phyloP scores from a whole-genome alignment of 2,888 invertebrate species.

The Brachynemurus nebulosus region DNA sequence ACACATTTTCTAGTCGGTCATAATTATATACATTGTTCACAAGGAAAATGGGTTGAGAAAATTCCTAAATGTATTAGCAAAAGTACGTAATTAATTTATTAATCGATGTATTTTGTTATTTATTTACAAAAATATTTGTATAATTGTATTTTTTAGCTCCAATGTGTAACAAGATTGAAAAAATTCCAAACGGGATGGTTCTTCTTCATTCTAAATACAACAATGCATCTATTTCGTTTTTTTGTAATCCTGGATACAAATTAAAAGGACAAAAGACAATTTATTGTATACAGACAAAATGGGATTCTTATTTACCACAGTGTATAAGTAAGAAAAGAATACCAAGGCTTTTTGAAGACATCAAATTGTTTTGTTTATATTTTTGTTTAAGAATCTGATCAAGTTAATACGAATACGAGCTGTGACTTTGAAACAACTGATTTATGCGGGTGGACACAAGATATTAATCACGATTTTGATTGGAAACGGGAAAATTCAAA shows the following conservation, averaged over 20 bases:
- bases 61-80: not conserved
- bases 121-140: too few relatives aligned
- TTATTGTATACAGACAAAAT: conserved; percentile 57
- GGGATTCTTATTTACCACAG: conserved; percentile 53
- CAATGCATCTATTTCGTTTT: not conserved
- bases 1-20: not conserved
- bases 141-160: conserved; percentile 2
- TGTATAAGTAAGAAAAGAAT: conserved; percentile 52
- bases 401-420: conserved; percentile 29
- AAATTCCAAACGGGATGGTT: not conserved
- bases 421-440: conserved; percentile 55
- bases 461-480: conserved; percentile 54
- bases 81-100: not conserved
- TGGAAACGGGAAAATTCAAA: conserved; percentile 52
- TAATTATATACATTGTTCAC: not conserved
- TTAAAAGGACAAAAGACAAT: conserved; percentile 43
- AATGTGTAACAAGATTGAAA: not conserved
- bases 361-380: not conserved
- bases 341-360: not conserved
- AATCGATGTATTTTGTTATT: too few relatives aligned
- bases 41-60: not conserved
- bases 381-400: conserved; percentile 24
- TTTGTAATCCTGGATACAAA: conserved; percentile 31
- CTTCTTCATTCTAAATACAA: not conserved
- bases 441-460: conserved; percentile 68